Percentiles rank a stretch among this genome's conserved stretches.
Conservation (phyloP, 1,140 invertebrate species). For the Ostrea edulis region DNA sequence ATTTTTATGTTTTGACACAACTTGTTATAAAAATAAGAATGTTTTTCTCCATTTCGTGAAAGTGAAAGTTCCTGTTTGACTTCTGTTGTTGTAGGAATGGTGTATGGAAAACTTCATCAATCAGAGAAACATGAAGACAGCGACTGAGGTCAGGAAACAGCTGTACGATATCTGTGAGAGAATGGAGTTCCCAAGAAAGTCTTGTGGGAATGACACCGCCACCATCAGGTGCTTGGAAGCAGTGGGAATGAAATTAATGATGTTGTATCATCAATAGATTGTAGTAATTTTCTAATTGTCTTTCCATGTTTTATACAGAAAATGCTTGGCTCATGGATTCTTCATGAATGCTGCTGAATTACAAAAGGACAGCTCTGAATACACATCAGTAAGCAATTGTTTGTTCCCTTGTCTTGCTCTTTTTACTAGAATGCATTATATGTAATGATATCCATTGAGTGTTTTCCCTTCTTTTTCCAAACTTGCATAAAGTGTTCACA, state of each 20-base stretch:
- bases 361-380: conserved; percentile 85
- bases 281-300: background rate
- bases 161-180: conserved; percentile 88
- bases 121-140: conserved; percentile 90
- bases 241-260: background rate
- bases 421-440: too few relatives aligned
- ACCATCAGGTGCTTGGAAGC: conserved; percentile 82
- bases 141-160: conserved; percentile 90
- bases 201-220: conserved; percentile 88
- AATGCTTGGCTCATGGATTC: conserved; percentile 89
- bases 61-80: too few relatives aligned
- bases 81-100: conserved; percentile 85
- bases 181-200: conserved; percentile 84
- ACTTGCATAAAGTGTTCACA: too few relatives aligned
- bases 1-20: too few relatives aligned
- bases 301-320: conserved; percentile 70
- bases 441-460: too few relatives aligned
- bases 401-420: background rate
- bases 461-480: too few relatives aligned
- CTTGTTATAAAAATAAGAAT: too few relatives aligned
- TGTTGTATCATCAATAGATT: background rate
- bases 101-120: conserved; percentile 95
- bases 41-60: too few relatives aligned
- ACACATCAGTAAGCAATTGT: conserved; percentile 84
- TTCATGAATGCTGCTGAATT: conserved; percentile 95